Percentiles rank a stretch among this genome's conserved stretches.
Evolutionary conservation across 2,888 invertebrate genomes (phyloP).

Genomic region (Silvanus unidentatus): DNA sequence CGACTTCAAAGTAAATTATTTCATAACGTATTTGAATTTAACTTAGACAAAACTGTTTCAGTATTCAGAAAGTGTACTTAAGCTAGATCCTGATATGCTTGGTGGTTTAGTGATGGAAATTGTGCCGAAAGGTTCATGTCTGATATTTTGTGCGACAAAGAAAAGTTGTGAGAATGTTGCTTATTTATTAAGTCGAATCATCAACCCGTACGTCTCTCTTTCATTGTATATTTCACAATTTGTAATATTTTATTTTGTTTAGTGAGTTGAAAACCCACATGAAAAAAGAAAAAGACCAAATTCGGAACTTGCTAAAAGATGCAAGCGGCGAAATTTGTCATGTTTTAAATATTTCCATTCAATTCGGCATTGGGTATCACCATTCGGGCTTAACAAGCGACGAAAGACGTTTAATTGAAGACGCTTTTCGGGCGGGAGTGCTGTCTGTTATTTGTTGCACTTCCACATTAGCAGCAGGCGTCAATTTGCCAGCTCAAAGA

Average conservation of each 20-base stretch:
- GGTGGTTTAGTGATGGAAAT: conserved; percentile 77
- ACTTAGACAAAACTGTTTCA: conserved; percentile 33
- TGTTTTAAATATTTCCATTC: conserved; percentile 61
- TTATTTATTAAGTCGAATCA: conserved; percentile 61
- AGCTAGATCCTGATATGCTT: conserved; percentile 73
- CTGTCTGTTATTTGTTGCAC: conserved; percentile 89
- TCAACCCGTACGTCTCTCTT: conserved; percentile 36
- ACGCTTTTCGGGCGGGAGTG: conserved; percentile 74
- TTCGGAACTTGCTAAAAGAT: conserved; percentile 57
- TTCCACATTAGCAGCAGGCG: conserved; percentile 95
- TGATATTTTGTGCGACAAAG: conserved; percentile 91
- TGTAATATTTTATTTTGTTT: conserved; percentile 11
- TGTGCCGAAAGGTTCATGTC: conserved; percentile 70
- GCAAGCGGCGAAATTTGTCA: conserved; percentile 63
- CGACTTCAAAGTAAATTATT: conserved; percentile 46
- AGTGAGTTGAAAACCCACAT: conserved; percentile 55
- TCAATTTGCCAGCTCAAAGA: conserved; percentile 89
- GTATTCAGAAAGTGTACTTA: conserved; percentile 56
- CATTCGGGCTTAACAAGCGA: conserved; percentile 84
- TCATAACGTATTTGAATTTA: no score
- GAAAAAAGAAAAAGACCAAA: conserved; percentile 52
- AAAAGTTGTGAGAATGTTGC: conserved; percentile 91
- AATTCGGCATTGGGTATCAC: conserved; percentile 86
- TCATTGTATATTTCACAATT: background rate
- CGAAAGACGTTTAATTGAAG: conserved; percentile 80